phyloP scores from a whole-genome alignment of 2,113 vertebrate genomes.

The Oryzias melastigma region DNA sequence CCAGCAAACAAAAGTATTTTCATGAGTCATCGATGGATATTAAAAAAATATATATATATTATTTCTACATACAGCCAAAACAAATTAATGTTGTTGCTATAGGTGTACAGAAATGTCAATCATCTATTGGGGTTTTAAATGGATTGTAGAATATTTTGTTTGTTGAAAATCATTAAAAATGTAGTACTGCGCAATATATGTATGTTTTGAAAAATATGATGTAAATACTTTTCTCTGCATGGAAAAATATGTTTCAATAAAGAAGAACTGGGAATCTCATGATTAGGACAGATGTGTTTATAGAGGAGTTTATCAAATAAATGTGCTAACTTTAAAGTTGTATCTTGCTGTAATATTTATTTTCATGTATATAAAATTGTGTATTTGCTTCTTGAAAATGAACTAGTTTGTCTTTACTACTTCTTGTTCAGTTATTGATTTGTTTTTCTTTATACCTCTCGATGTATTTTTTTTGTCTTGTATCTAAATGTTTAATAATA shows the following conservation, averaged over 20 bases:
- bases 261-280: background rate
- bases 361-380: no score
- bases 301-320: constrained; percentile 18
- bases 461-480: constrained; percentile 40
- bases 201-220: constrained; percentile 15
- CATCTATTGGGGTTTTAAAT: background rate
- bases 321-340: background rate
- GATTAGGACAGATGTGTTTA: background rate
- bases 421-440: constrained; percentile 27
- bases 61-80: background rate
- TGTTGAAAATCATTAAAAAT: background rate
- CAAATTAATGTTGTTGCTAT: constrained; percentile 16
- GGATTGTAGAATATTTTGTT: background rate
- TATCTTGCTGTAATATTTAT: constrained; percentile 8
- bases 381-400: no score
- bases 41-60: constrained; percentile 3
- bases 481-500: constrained; percentile 40
- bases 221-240: constrained; percentile 43
- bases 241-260: constrained; percentile 13
- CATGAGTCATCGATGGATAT: constrained; percentile 27
- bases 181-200: constrained; percentile 19
- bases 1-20: constrained; percentile 30
- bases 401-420: background rate
- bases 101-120: background rate
- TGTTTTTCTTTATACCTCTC: constrained; percentile 31